Conservation (phyloP, 2,113 vertebrate genomes). For the Thamnaconus septentrionalis region DNA sequence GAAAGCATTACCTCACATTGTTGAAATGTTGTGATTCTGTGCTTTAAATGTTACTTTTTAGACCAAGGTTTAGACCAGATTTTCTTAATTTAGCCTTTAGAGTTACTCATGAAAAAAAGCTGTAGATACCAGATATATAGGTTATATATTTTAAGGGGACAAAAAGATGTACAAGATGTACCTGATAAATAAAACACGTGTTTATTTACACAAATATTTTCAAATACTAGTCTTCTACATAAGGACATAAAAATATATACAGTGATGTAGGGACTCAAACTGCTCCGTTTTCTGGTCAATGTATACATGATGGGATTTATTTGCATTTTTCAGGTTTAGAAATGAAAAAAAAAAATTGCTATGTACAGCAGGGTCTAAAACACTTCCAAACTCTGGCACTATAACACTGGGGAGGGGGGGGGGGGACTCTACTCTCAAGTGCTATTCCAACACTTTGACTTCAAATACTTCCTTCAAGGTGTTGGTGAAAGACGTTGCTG, state of each 20-base stretch:
- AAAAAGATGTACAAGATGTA: constrained; percentile 37
- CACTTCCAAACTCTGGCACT: constrained; percentile 56
- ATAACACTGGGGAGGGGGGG: constrained; percentile 33
- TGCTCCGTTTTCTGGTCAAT: constrained; percentile 47
- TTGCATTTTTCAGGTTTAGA: constrained; percentile 51
- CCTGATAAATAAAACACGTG: constrained; percentile 74
- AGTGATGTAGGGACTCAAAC: constrained; percentile 67
- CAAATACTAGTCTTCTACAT: constrained; percentile 73
- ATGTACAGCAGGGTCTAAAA: constrained; percentile 59
- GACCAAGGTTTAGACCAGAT: too few species aligned
- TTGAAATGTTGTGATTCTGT: too few species aligned
- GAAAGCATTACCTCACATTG: too few species aligned
- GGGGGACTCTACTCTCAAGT: constrained; percentile 36
- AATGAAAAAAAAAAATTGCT: constrained; percentile 37
- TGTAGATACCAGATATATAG: too few species aligned
- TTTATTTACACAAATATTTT: constrained; percentile 79
- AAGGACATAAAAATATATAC: constrained; percentile 76
- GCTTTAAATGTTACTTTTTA: too few species aligned
- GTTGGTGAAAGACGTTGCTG: constrained; percentile 27
- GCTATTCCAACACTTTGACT: constrained; percentile 34
- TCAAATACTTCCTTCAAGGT: constrained; percentile 21
- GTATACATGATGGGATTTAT: constrained; percentile 55
- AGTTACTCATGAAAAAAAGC: too few species aligned
- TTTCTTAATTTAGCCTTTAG: too few species aligned
- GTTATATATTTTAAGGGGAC: background rate